Evolutionary conservation across 2,113 vertebrate species (phyloP).

Genomic region (Apodemus speciosus): DNA sequence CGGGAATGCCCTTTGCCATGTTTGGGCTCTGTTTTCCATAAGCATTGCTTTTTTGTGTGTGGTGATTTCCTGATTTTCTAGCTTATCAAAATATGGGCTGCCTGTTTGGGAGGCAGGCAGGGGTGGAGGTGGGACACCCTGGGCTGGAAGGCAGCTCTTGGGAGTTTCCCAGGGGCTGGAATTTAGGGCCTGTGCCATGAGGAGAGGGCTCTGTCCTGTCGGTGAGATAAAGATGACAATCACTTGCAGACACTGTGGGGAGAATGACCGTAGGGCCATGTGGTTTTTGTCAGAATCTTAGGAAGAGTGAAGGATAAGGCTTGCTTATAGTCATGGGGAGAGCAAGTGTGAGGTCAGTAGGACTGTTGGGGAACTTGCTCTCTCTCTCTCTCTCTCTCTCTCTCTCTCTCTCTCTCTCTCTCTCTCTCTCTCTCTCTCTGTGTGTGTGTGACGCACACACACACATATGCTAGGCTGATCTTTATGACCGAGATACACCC

Average conservation of each 20-base stretch:
- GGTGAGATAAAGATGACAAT: constrained; percentile 27
- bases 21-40: not conserved
- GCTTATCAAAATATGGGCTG: not conserved
- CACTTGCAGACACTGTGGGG: not conserved
- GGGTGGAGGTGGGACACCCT: not conserved
- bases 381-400: not conserved
- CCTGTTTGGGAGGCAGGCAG: not conserved
- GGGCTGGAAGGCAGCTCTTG: not conserved
- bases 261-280: not conserved
- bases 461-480: not conserved
- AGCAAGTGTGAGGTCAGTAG: not conserved
- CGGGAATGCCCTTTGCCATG: not conserved
- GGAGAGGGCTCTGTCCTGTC: constrained; percentile 27
- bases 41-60: not conserved
- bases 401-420: not conserved
- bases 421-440: not conserved
- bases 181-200: not conserved
- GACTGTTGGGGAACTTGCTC: not conserved
- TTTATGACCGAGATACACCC: not conserved
- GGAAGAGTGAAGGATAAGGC: not conserved
- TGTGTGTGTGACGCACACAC: not conserved
- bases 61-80: not conserved
- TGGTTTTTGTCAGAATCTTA: constrained; percentile 40
- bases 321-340: not conserved
- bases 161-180: not conserved